Base-by-base conservation (phyloP, 2,888 invertebrate species). In the Drosophila recens region DNA sequence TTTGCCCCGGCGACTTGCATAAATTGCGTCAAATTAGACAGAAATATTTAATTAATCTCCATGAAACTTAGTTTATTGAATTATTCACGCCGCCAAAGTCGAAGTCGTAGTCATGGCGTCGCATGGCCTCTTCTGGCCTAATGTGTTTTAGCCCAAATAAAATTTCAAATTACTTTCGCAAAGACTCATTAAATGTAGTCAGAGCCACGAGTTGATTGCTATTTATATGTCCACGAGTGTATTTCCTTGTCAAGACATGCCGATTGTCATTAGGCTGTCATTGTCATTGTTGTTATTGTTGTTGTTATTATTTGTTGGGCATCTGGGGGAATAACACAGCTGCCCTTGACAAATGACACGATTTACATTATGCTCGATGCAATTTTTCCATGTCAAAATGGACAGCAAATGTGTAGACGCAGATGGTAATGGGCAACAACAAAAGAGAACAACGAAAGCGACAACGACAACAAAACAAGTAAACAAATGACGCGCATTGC, bases 341-440 rank as follows among this genome's bases (percentile, higher is more conserved):
- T 90, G 89, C 75, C 80, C 80, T 80, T 90, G 90, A 90, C 90
- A 90, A 90, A 90, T 90, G 90, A 89, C 80, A 77, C 90, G 79
- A 90, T 89, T 90, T 89, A 90, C 90, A 90, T 86, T 82, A 88
- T 75, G 80, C 79, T 86, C 76, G 70, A 78, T 90, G 89, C 90
- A 87, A 89, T 89, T 89, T 90, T 84, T 89, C 82, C 67, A 72
- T 80, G 89, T 81, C 86, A 82, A 79, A 83, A 80, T 68, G 77
- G 83, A 72, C 80, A 78, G 79, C 75, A 56, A 79, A 75, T 79
- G 80, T 77, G 88, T 86, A 83, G 87, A 83, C 88, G 77, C 86
- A 88, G 86, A 77, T 86, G 83, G 83, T 79, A 74, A 79, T 79
- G 77, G 77, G 49, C 79, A 70, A 54, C 72, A 79, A 52, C 38